Evolutionary conservation across 2,797 vertebrate species (phyloP).

Genomic region (Serranus cabrilla): DNA sequence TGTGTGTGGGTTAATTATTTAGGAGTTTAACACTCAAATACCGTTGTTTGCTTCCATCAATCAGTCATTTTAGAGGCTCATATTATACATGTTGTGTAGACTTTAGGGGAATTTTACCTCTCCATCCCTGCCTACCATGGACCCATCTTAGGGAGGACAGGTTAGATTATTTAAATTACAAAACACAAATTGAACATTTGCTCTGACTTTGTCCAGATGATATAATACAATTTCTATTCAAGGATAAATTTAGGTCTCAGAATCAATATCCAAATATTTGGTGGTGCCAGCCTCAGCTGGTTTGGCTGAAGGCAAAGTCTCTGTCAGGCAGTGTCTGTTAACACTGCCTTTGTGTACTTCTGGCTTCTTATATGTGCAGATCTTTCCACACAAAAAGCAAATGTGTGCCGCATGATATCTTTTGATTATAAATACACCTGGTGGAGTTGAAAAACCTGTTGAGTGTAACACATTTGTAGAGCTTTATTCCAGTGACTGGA

Average conservation of each 20-base stretch:
- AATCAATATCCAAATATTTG: background rate
- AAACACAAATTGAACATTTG: rapidly evolving
- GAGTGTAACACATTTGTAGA: background rate
- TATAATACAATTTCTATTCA: background rate
- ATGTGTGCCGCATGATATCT: background rate
- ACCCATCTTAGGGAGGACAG: too few species aligned
- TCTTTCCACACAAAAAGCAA: background rate
- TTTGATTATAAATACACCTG: background rate
- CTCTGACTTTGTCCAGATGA: background rate
- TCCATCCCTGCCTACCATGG: too few species aligned
- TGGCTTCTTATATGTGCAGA: background rate
- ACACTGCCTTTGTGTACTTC: background rate
- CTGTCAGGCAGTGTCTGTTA: background rate
- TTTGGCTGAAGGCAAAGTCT: background rate
- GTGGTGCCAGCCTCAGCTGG: background rate
- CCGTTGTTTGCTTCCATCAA: background rate
- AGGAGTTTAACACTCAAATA: background rate
- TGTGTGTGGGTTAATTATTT: too few species aligned
- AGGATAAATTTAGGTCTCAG: background rate
- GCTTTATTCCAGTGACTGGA: background rate
- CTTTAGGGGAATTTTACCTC: too few species aligned
- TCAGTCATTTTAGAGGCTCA: too few species aligned
- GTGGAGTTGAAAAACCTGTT: background rate
- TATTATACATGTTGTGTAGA: too few species aligned
- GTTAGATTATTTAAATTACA: too few species aligned